Percentiles rank a stretch among this genome's conserved stretches.
Evolutionary conservation across 2,113 vertebrate genomes (phyloP).

Genomic region (Daubentonia madagascariensis): DNA sequence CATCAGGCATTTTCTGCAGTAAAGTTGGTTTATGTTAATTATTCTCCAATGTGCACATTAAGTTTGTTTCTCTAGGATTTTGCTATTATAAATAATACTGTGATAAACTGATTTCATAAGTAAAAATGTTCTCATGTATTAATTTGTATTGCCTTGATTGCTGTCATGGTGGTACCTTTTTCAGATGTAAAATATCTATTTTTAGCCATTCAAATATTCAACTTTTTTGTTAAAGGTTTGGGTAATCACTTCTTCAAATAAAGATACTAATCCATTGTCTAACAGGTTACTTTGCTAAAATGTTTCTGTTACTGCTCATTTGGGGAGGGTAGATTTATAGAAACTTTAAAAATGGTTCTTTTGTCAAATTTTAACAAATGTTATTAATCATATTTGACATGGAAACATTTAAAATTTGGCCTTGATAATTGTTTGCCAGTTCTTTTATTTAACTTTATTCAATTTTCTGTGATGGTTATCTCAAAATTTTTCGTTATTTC

Average conservation of each 20-base stretch:
- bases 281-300: not conserved
- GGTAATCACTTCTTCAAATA: slow-evolving; percentile 3
- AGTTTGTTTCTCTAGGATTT: not conserved
- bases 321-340: not conserved
- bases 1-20: not conserved
- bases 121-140: not conserved
- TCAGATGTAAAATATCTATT: not conserved
- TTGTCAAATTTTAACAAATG: not conserved
- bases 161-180: not conserved
- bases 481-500: not conserved
- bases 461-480: slow-evolving; percentile 26
- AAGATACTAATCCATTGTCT: not conserved
- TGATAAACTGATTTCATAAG: not conserved
- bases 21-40: not conserved
- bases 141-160: not conserved
- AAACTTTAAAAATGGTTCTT: not conserved
- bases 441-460: not conserved
- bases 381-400: not conserved
- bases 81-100: not conserved
- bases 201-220: not conserved
- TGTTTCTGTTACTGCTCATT: slow-evolving; percentile 28
- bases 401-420: slow-evolving; percentile 13
- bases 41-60: not conserved
- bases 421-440: not conserved
- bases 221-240: not conserved